Percentiles rank a stretch among this genome's conserved stretches.
phyloP scores from a whole-genome alignment of 2,888 invertebrate genomes.

The Chalcosyrphus nemorum region DNA sequence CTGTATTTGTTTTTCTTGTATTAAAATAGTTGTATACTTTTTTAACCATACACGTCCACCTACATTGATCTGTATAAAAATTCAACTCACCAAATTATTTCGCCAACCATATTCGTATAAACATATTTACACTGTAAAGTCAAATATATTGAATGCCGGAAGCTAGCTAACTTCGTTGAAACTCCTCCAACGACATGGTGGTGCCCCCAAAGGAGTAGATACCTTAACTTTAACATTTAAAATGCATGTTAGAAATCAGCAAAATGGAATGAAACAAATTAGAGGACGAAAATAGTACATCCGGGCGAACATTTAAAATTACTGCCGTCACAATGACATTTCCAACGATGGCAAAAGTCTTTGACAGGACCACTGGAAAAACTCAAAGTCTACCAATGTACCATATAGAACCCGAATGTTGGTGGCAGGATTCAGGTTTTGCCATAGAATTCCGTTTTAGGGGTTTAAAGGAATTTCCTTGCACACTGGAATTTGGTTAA shows the following conservation, averaged over 20 bases:
- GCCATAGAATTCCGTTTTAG: slow-evolving; percentile 57
- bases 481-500: slow-evolving; percentile 72
- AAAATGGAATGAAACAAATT: slow-evolving; percentile 55
- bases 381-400: slow-evolving; percentile 36
- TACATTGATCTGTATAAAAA: no score
- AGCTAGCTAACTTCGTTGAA: not conserved
- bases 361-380: slow-evolving; percentile 60
- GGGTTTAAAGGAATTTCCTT: slow-evolving; percentile 71
- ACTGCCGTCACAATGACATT: slow-evolving; percentile 53
- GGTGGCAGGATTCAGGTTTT: slow-evolving; percentile 59
- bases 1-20: no score
- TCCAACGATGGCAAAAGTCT: slow-evolving; percentile 51
- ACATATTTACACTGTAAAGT: not conserved
- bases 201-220: not conserved
- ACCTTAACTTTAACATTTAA: slow-evolving; percentile 10
- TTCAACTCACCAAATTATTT: no score
- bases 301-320: slow-evolving; percentile 56
- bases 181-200: not conserved
- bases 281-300: slow-evolving; percentile 57
- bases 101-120: no score
- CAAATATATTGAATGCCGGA: not conserved
- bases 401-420: slow-evolving; percentile 51
- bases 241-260: slow-evolving; percentile 21
- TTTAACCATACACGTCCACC: no score
- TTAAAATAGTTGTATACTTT: no score